Evolutionary conservation across 53 echinoderm and acorn worm genomes (phyloP).

Genomic region (Arbacia lixula): DNA sequence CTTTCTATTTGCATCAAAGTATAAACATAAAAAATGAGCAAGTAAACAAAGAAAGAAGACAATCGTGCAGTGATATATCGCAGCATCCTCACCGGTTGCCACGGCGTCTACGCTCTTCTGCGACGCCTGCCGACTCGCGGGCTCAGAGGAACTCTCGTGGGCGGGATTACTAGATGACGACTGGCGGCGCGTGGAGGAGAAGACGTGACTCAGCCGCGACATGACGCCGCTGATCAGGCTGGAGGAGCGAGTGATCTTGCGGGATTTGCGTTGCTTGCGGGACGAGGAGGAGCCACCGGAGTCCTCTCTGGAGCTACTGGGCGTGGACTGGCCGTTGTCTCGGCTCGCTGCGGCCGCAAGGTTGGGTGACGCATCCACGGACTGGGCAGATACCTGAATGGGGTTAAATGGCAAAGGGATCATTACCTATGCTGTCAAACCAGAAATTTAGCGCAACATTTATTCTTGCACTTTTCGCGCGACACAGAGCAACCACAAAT

Average conservation of each 20-base stretch:
- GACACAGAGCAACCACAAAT: too few species aligned
- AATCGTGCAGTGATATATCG: too few species aligned
- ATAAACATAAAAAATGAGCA: not conserved
- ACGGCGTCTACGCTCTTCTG: slow-evolving; percentile 34
- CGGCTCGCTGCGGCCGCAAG: not conserved
- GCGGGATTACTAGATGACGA: slow-evolving; percentile 9
- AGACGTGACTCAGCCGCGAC: slow-evolving; percentile 44
- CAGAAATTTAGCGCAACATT: too few species aligned
- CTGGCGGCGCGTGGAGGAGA: slow-evolving; percentile 27
- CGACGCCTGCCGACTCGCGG: slow-evolving; percentile 33
- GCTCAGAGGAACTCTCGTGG: slow-evolving; percentile 45
- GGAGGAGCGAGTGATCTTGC: slow-evolving; percentile 34
- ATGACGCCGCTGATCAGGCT: slow-evolving; percentile 31
- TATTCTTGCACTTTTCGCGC: too few species aligned
- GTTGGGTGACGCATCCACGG: slow-evolving; percentile 23
- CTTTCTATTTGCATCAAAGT: too few species aligned
- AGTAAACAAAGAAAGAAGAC: too few species aligned
- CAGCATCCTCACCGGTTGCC: too few species aligned
- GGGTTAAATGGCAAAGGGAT: too few species aligned
- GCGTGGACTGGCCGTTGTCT: not conserved
- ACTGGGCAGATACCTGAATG: slow-evolving; percentile 21
- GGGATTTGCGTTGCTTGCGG: not conserved
- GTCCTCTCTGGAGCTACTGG: slow-evolving; percentile 17
- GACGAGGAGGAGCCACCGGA: not conserved
- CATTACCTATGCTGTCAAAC: too few species aligned